Conservation (phyloP, 2,888 invertebrate species). For the Synergus gifuensis region DNA sequence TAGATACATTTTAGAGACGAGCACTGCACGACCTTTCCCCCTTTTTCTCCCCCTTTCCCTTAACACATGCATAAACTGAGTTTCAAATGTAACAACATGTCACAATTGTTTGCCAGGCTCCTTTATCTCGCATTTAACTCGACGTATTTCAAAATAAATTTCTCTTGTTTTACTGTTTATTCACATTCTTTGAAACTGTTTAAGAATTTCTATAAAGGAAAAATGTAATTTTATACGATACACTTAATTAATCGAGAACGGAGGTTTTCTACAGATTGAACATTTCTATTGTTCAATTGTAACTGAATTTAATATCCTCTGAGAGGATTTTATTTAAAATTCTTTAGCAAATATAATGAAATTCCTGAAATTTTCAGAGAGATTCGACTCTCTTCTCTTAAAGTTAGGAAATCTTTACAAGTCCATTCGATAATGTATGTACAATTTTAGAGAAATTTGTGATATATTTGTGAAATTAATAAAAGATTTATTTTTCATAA, state of each 20-base stretch:
- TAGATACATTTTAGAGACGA: conserved; percentile 14
- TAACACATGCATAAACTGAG: conserved; percentile 30
- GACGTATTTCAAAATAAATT: conserved; percentile 28
- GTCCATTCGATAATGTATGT: background rate
- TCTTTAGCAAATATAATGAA: conserved; percentile 11
- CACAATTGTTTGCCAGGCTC: conserved; percentile 13
- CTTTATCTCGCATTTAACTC: conserved; percentile 13
- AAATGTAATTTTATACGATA: too few species aligned
- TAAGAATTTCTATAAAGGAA: background rate
- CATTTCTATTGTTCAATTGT: background rate
- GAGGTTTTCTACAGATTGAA: background rate
- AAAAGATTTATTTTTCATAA: background rate
- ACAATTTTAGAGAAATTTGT: too few species aligned
- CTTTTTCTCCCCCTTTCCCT: background rate
- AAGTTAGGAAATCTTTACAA: background rate
- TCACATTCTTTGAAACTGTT: background rate
- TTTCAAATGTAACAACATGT: conserved; percentile 30
- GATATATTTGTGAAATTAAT: background rate
- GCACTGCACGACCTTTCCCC: background rate
- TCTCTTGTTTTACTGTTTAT: background rate
- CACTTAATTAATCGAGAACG: background rate
- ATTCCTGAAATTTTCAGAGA: background rate
- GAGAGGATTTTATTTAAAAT: background rate
- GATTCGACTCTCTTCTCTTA: background rate
- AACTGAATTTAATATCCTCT: background rate